Evolutionary conservation across 2,113 vertebrate genomes (phyloP), one percentile per base, ranked within the genome.

Genomic region (Callorhinus ursinus): DNA sequence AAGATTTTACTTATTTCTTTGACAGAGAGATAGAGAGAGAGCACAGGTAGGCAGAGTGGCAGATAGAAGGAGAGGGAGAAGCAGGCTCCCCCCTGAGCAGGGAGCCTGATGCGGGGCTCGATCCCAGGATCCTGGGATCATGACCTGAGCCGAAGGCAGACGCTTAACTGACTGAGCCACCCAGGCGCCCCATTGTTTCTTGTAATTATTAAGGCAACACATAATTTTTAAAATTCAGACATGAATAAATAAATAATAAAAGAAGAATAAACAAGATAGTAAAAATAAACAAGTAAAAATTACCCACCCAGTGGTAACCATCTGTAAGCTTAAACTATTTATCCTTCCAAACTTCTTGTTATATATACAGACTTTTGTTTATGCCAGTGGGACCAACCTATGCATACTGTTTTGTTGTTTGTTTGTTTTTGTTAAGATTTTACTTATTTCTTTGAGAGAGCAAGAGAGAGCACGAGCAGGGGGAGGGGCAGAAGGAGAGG

Each of bases 341-440:
- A 79, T 31, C 61, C 61, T 92, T 94, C 18, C 49, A 61, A 87
- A 87, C 63, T 42, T 84, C 33, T 87, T 31, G 90, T 81, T 85
- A 28, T 19, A 86, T 33, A 86, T 5, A 81, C 3, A 57, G 8
- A 86, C 31, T 63, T 95, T 42, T 63, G 5, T 46, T 59, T 77
- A 77, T 63, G n/a, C 67, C 59, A 69, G 28, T 88, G 51, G 26
- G 82, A 93, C 28, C 57, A 91, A 79, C 53, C 67, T 63, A 63
- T 46, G 3, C 16, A 21, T 18, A 57, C 18, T 8, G 13, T 57
- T 57, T 57, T 57, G 7, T 57, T 57, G 13, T 53, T 53, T 53
- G 53, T 55, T 55, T 55, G 53, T 55, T 55, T 55, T 14, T 55
- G 46, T 67, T 67, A 26, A 61, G 24, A 57, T 57, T 57, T 57